Evolutionary conservation across 2,797 vertebrate species (phyloP), one percentile per base, ranked within the genome.

Genomic region (Capromys pilorides): DNA sequence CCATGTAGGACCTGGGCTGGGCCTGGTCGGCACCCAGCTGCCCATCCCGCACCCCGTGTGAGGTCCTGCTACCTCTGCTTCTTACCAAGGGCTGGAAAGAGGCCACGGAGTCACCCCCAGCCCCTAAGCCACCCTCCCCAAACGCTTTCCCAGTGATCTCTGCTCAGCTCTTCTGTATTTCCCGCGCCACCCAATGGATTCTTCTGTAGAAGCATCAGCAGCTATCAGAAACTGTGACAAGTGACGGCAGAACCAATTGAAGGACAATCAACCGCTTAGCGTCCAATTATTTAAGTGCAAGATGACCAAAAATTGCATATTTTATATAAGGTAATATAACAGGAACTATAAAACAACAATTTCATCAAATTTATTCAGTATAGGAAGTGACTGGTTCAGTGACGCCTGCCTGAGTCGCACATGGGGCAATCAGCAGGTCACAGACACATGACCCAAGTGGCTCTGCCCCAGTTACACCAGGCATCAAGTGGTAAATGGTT

Each of bases 1-100:
- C 2, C 1, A 26, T 0, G 1, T 0, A 4, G 0, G 3, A 57
- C 54, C 85, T 6, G 9, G 21, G 45, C 33, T 3, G 2, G 6
- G 36, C 59, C 11, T 1, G 0, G 49, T 6, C 7, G 41, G 69
- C 19, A 33, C 14, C 31, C n/a, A 41, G n/a, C 18, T 71, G 14
- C 73, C 73, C 0, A 22, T 12, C 18, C 33, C 7, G 31, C 12
- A 45, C 33, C 54, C 19, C 13, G 61, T 49, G 54, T 19, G 54
- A n/a, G 14, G 71, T 86, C 45, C 61, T 83, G 26, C 59, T n/a
- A 28, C 0, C 3, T 18, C 28, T 21, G 11, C 61, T 41, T 19
- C 22, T 26, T 33, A n/a, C 66, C 31, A 1, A 3, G 4, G 33
- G 2, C 21, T 19, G 6, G 45, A 16, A 64, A 93, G 33, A 57